Conservation (phyloP, 2,113 vertebrate genomes). For the Callionymus lyra region DNA sequence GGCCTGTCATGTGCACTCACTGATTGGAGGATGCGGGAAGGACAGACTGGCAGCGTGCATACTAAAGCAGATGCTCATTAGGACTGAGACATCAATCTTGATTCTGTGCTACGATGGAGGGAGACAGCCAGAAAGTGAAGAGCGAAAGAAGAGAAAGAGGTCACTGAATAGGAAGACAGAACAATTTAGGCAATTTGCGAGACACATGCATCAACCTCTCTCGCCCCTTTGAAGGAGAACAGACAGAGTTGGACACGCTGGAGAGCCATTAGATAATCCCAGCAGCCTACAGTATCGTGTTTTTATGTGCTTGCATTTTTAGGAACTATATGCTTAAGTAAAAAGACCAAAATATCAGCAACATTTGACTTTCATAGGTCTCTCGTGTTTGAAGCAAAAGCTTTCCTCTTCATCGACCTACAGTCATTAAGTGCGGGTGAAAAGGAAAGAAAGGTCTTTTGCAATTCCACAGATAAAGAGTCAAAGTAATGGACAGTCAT, state of each 20-base stretch:
- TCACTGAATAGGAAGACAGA: slow-evolving; percentile 13
- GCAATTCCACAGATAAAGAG: slow-evolving; percentile 25
- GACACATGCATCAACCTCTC: slow-evolving; percentile 17
- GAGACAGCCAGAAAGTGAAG: slow-evolving; percentile 1
- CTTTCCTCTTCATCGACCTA: no score
- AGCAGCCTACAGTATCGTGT: background rate
- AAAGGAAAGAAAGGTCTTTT: slow-evolving; percentile 20
- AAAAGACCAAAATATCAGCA: no score
- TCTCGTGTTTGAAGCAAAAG: no score
- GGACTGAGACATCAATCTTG: slow-evolving; percentile 48
- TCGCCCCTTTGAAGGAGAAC: slow-evolving; percentile 11
- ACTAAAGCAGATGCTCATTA: slow-evolving; percentile 61
- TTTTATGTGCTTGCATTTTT: background rate
- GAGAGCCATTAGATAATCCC: slow-evolving; percentile 19
- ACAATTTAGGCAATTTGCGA: slow-evolving; percentile 24
- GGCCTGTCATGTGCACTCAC: slow-evolving; percentile 55
- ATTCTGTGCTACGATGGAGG: slow-evolving; percentile 21
- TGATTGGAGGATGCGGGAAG: slow-evolving; percentile 44
- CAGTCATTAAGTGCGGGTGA: slow-evolving; percentile 8
- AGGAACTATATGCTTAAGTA: background rate
- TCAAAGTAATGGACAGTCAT: slow-evolving; percentile 20
- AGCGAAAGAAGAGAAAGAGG: background rate
- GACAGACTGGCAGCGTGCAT: slow-evolving; percentile 41
- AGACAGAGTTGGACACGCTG: slow-evolving; percentile 15
- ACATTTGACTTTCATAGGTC: no score